Conservation (phyloP, 2,888 invertebrate genomes). For the Hipparchia sbordonii region DNA sequence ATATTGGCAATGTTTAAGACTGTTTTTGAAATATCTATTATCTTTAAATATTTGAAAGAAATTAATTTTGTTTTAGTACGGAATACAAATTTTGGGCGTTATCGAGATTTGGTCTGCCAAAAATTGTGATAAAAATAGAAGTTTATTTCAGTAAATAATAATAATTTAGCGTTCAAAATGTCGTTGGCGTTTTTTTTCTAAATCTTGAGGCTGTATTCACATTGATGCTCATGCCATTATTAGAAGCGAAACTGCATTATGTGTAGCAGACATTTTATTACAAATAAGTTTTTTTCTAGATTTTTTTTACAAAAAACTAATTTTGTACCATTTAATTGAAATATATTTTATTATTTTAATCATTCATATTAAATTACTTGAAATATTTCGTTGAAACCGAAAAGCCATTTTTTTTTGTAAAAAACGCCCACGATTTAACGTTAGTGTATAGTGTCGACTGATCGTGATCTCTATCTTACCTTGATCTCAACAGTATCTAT, state of each 20-base stretch:
- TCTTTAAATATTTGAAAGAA: background rate
- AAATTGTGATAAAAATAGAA: constrained; percentile 45
- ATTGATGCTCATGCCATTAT: no score
- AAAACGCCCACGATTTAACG: background rate
- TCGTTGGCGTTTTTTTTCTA: background rate
- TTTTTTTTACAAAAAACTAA: no score
- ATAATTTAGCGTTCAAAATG: background rate
- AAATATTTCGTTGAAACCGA: background rate
- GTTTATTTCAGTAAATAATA: background rate
- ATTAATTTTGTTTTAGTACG: constrained; percentile 6
- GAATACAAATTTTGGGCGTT: constrained; percentile 29
- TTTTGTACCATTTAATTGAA: no score
- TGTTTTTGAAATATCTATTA: constrained; percentile 5
- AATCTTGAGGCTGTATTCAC: no score
- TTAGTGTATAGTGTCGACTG: constrained; percentile 57
- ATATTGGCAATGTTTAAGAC: constrained; percentile 15
- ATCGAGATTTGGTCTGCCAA: constrained; percentile 50
- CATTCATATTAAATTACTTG: background rate
- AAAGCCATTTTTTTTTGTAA: background rate
- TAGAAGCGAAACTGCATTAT: no score
- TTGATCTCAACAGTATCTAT: constrained; percentile 67
- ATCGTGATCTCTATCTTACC: constrained; percentile 72
- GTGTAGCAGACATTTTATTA: no score
- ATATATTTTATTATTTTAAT: no score
- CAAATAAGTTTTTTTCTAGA: background rate